Evolutionary conservation across 2,797 vertebrate species (phyloP), one percentile per base, ranked within the genome.

Genomic region (Buceros bicornis): DNA sequence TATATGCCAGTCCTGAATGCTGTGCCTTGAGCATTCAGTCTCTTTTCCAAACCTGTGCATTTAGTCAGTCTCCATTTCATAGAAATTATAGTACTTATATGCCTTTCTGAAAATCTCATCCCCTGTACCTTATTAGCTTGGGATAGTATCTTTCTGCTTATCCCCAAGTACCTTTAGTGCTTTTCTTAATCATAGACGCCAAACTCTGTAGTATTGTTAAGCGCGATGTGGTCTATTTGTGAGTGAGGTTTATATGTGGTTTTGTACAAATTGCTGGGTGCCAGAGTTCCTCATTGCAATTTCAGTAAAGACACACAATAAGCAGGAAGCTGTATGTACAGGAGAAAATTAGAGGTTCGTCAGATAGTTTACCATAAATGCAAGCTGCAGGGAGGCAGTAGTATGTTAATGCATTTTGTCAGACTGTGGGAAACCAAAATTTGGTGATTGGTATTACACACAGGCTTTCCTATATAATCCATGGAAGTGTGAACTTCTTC

Each of bases 321-420:
- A 81, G 91, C 57, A 88, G 82, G 76, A 91, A 67, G 69, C 53
- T 74, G 25, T 24, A 1, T 74, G 28, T 45, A 58, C 57, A 48
- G 70, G 89, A 95, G 90, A 78, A 81, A 77, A 66, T 71, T 28
- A 74, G 51, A 77, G 65, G 90, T 93, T 79, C 26, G 43, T 90
- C 67, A 54, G 74, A 67, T 76, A 70, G 58, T 83, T 93, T 62
- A 72, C 78, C 62, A 19, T 85, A 76, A 92, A 87, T 77, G 84
- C 84, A 93, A 90, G 64, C 80, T 93, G n/a, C 35, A 33, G 56
- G 26, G 31, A 77, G 37, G 33, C 60, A 82, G 11, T 42, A 69
- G 24, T 37, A 33, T 64, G 51, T 73, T 61, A 62, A 60, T 89
- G 21, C 22, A 2, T 80, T 87, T 80, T 87, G 51, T 51, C 53